These are phyloP conservation scores for Zygothrica quintamaculata DNA, from an alignment of 2,888 invertebrate genomes.

Conservation along the genomic window DNA sequence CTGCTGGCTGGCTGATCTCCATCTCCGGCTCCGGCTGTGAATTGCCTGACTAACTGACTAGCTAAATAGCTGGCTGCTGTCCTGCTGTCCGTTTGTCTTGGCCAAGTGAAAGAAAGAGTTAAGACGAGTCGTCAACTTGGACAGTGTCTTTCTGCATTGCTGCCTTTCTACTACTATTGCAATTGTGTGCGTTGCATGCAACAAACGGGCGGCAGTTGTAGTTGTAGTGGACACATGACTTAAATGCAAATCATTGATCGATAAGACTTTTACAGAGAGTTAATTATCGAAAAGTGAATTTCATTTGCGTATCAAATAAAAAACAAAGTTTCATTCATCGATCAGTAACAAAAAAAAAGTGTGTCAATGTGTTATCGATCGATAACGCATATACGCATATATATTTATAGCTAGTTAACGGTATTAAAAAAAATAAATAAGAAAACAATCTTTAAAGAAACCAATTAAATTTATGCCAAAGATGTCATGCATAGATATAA, in stretches of 20 bases:
- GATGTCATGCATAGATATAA: too few species aligned
- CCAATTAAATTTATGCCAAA: too few species aligned
- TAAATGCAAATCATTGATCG: conserved; percentile 9
- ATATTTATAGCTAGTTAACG: too few species aligned
- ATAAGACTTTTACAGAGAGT: conserved; percentile 6
- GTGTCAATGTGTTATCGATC: neutral
- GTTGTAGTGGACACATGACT: conserved; percentile 1
- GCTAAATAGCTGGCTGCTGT: conserved; percentile 10
- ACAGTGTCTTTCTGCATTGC: conserved; percentile 2
- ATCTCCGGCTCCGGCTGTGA: conserved; percentile 12
- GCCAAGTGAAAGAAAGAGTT: conserved; percentile 74
- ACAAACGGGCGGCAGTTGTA: neutral
- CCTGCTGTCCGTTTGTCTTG: conserved; percentile 35
- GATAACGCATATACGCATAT: too few species aligned
- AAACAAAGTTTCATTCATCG: conserved; percentile 11
- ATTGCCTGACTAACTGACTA: conserved; percentile 10
- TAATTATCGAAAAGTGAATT: conserved; percentile 19
- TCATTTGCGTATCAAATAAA: neutral
- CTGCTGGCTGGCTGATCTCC: conserved; percentile 32
- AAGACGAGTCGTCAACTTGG: conserved; percentile 11
- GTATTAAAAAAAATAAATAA: too few species aligned
- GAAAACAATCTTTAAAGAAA: too few species aligned
- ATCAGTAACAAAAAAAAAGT: neutral
- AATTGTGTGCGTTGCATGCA: conserved; percentile 30
- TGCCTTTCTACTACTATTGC: conserved; percentile 47